Percentiles rank a stretch among this genome's conserved stretches.
These are phyloP conservation scores for Agriopis marginaria DNA, from an alignment of 2,888 invertebrate genomes.

Conservation along the genomic window DNA sequence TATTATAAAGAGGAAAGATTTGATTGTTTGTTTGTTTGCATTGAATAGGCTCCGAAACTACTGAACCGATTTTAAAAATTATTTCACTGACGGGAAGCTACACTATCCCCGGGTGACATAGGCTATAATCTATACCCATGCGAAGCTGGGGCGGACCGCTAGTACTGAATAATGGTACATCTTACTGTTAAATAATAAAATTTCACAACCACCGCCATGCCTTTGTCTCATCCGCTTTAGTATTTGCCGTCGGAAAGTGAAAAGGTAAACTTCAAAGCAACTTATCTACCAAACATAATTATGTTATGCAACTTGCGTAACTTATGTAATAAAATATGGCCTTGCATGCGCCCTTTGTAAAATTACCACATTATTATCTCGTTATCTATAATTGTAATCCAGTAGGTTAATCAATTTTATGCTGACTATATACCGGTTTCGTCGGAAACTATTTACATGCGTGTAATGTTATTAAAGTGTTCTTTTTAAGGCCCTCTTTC, in stretches of 20 bases:
- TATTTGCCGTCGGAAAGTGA: constrained; percentile 54
- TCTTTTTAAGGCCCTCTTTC: not conserved
- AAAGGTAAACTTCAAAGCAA: constrained; percentile 47
- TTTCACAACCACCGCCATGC: not conserved
- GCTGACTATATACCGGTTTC: constrained; percentile 20
- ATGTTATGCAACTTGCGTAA: constrained; percentile 51
- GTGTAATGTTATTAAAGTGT: not conserved
- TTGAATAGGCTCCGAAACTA: too few species aligned
- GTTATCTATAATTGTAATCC: constrained; percentile 32
- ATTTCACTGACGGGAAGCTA: too few species aligned
- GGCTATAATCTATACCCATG: too few species aligned
- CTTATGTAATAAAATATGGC: constrained; percentile 41
- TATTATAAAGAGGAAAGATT: too few species aligned
- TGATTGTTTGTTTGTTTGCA: too few species aligned
- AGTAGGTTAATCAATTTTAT: constrained; percentile 17
- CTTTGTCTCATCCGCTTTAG: constrained; percentile 26
- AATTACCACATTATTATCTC: constrained; percentile 28
- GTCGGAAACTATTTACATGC: constrained; percentile 4
- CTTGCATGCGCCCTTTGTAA: constrained; percentile 42
- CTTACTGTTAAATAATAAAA: not conserved
- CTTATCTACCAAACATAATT: constrained; percentile 40
- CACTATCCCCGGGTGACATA: too few species aligned
- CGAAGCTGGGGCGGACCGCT: too few species aligned
- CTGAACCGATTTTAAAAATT: too few species aligned
- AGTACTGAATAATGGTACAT: not conserved